Evolutionary conservation across 2,113 vertebrate species (phyloP), one percentile per base, ranked within the genome.

Genomic region (Callocephalon fimbriatum): DNA sequence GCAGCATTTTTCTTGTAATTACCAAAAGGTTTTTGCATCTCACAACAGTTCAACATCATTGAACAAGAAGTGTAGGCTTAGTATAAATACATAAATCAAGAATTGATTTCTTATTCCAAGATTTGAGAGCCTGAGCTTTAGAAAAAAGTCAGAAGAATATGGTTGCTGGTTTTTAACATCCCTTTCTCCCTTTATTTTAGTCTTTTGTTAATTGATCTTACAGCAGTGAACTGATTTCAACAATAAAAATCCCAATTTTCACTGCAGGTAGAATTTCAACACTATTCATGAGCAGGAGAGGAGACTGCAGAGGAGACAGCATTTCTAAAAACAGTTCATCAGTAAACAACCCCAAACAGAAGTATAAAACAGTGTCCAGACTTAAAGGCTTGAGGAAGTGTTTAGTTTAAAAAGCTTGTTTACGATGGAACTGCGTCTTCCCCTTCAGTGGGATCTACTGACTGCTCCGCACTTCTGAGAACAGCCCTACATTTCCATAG

Each of bases 31-130:
- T 93, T 80, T 80, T 94, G 80, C 59, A 79, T 94, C 71, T 88
- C 4, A 1, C 53, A 90, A 53, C 48, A 92, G 71, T 86, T 93
- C 82, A 63, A 47, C 18, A 44, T 38, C 35, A 51, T 26, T 77
- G 67, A 90, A 77, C 29, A 26, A 27, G 23, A 80, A 88, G 35
- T 31, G 15, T 32, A 70, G 67, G n/a, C 29, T 91, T 75, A 15
- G 66, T 90, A 74, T 42, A 79, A 88, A 74, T 65, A 78, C 48
- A 75, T 90, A 92, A 90, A 90, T 85, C 29, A 77, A 73, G 76
- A 90, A 25, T 8, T 50, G 23, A 50, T 77, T 86, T 62, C 72
- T 84, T 54, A 50, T 54, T 71, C 68, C 27, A 67, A 56, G 54
- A 56, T n/a, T 58, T 58, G 54, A 56, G 31, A 56, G 31, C 19